Evolutionary conservation across 2,113 vertebrate species (phyloP).

Genomic region (Gasterosteus aculeatus): DNA sequence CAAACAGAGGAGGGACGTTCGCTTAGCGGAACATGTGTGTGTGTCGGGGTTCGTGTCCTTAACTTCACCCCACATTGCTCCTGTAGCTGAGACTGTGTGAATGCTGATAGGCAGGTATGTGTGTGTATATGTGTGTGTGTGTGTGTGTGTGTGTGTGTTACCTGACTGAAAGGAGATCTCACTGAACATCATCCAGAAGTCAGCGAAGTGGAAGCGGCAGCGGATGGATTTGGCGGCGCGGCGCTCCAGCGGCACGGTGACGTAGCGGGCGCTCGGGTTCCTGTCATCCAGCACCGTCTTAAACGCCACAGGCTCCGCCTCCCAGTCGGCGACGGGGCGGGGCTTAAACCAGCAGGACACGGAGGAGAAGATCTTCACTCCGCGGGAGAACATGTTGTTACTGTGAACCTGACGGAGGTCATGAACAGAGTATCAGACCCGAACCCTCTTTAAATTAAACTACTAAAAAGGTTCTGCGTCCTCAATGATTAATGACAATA

Average conservation of each 20-base stretch:
- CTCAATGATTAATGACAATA: too few relatives aligned
- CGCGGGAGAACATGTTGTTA: slow-evolving; percentile 92
- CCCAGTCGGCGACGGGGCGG: slow-evolving; percentile 82
- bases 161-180: slow-evolving; percentile 93
- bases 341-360: slow-evolving; percentile 88
- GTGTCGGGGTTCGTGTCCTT: too few relatives aligned
- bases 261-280: slow-evolving; percentile 90
- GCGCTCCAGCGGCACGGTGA: slow-evolving; percentile 85
- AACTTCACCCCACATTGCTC: too few relatives aligned
- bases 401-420: slow-evolving; percentile 85
- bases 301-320: slow-evolving; percentile 81
- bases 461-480: too few relatives aligned
- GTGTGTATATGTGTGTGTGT: too few relatives aligned
- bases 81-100: too few relatives aligned
- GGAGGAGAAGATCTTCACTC: slow-evolving; percentile 90
- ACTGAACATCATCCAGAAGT: slow-evolving; percentile 93
- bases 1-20: neutral
- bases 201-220: slow-evolving; percentile 88
- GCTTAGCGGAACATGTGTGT: neutral
- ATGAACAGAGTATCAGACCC: too few relatives aligned
- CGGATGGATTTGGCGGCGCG: slow-evolving; percentile 83
- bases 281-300: slow-evolving; percentile 88
- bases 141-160: slow-evolving; percentile 38
- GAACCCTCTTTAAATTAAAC: too few relatives aligned
- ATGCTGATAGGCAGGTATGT: too few relatives aligned